Conservation (phyloP, 2,888 invertebrate species). For the Drosophila cognata region DNA sequence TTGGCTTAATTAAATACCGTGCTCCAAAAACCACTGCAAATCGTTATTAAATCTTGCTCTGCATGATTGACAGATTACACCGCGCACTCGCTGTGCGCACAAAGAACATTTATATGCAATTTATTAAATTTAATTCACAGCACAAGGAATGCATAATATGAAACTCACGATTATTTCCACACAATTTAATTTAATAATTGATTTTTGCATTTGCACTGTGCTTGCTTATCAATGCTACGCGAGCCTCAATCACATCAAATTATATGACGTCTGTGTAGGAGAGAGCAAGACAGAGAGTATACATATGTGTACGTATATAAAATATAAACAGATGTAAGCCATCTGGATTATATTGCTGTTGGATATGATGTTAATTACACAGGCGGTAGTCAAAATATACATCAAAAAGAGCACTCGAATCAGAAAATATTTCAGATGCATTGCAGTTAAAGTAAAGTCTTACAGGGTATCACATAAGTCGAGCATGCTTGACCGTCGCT, state of each 20-base stretch:
- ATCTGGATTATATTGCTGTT: background rate
- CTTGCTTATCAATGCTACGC: conserved; percentile 38
- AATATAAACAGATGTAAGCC: conserved; percentile 1
- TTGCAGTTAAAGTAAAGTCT: background rate
- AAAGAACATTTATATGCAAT: conserved; percentile 17
- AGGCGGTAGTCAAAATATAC: background rate
- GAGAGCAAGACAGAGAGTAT: background rate
- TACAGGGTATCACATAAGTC: background rate
- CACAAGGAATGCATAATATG: conserved; percentile 18
- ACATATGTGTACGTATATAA: background rate
- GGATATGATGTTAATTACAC: background rate
- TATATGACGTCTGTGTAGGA: background rate
- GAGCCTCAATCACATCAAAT: conserved; percentile 49
- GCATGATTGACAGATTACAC: conserved; percentile 3
- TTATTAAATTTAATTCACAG: conserved; percentile 21
- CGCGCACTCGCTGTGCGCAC: background rate
- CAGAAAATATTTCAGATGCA: background rate
- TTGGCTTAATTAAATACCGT: conserved; percentile 51
- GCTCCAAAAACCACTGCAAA: conserved; percentile 27
- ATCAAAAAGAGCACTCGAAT: background rate
- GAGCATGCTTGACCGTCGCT: background rate
- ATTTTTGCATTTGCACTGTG: conserved; percentile 55
- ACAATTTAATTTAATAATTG: conserved; percentile 75
- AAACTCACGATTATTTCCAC: conserved; percentile 74
- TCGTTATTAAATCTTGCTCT: conserved; percentile 23